These are phyloP conservation scores for Gymnothorax javanicus DNA, from an alignment of 2,797 vertebrate species.

Conservation along the genomic window DNA sequence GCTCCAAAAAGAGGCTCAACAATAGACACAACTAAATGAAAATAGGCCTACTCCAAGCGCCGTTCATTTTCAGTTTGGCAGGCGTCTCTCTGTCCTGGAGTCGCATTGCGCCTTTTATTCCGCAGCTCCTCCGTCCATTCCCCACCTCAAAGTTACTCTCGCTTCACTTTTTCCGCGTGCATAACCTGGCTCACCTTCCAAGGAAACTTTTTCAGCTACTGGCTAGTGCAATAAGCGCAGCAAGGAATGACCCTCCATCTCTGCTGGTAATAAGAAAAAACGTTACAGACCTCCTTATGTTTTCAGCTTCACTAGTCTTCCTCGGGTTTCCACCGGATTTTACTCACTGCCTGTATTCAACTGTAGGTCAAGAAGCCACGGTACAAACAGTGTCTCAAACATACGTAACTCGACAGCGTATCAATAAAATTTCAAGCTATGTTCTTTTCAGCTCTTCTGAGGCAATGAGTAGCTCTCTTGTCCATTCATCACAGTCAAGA, in stretches of 20 bases:
- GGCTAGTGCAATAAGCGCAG: conserved; percentile 62
- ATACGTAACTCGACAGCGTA: background rate
- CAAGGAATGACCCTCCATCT: conserved; percentile 67
- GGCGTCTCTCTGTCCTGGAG: background rate
- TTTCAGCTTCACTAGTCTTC: too few relatives aligned
- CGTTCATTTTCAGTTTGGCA: background rate
- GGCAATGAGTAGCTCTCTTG: background rate
- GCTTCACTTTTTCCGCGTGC: conserved; percentile 49
- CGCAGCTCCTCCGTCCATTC: background rate
- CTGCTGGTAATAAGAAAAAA: conserved; percentile 57
- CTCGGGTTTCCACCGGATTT: too few relatives aligned
- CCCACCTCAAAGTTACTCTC: conserved; percentile 3
- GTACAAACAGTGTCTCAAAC: background rate
- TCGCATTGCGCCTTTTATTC: background rate
- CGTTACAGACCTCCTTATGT: too few relatives aligned
- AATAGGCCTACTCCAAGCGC: background rate
- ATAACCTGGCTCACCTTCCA: conserved; percentile 58
- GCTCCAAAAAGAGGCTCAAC: background rate
- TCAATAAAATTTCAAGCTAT: background rate
- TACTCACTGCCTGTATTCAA: background rate
- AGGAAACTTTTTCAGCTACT: conserved; percentile 73
- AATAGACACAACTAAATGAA: background rate
- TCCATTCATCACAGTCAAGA: background rate
- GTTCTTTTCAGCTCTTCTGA: background rate
- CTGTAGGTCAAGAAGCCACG: background rate